A percentile compares a stretch with the other conserved stretches of the same genome.
Conservation (phyloP, 2,113 vertebrate genomes). For the Dendropsophus ebraccatus region DNA sequence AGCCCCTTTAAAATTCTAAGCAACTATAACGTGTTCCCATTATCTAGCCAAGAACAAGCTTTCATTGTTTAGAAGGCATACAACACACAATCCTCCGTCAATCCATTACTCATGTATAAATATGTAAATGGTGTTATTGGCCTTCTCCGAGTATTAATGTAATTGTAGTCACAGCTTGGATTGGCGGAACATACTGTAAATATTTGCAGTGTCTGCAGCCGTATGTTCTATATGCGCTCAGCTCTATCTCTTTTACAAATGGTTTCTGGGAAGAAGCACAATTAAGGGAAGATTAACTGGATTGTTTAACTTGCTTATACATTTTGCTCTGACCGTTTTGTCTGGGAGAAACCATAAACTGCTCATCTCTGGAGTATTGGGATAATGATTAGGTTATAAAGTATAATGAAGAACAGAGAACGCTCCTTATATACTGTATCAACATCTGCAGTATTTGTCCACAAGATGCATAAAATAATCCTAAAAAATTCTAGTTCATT, state of each 20-base stretch:
- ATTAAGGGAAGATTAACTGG: conserved; percentile 20
- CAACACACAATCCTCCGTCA: too few species aligned
- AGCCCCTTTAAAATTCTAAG: too few species aligned
- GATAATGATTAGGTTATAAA: conserved; percentile 2
- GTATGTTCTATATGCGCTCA: conserved; percentile 9
- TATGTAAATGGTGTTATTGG: too few species aligned
- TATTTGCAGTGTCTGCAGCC: neutral
- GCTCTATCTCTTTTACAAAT: conserved; percentile 23
- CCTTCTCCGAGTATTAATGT: too few species aligned
- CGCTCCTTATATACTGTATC: neutral
- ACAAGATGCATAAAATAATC: neutral
- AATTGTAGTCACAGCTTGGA: neutral
- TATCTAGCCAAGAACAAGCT: too few species aligned
- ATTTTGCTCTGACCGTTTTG: conserved; percentile 14
- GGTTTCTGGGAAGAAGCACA: conserved; percentile 13
- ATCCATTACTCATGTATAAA: too few species aligned
- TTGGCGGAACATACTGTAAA: conserved; percentile 10
- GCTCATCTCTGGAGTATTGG: neutral
- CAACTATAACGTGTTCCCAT: too few species aligned
- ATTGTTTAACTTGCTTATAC: conserved; percentile 19
- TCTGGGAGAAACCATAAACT: conserved; percentile 12
- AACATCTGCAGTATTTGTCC: neutral
- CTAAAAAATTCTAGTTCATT: too few species aligned
- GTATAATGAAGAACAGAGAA: conserved; percentile 9
- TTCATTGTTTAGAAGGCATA: too few species aligned